Percentiles rank a stretch among this genome's conserved stretches.
These are phyloP conservation scores for Chrysina gloriosa DNA, from an alignment of 2,888 invertebrate species.

Conservation along the genomic window DNA sequence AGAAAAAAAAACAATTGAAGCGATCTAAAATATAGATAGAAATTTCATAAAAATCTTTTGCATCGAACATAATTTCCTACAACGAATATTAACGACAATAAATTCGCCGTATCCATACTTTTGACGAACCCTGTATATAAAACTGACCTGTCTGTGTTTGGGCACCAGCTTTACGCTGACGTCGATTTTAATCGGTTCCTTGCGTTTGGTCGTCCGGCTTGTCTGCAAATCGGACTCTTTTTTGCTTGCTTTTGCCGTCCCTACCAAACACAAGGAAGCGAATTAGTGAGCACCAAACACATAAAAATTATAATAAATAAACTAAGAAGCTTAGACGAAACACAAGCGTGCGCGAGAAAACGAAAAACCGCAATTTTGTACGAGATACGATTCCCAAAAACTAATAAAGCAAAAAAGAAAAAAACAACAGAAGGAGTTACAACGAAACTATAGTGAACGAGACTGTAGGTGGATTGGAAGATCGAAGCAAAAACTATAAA, in stretches of 20 bases:
- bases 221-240: slow-evolving; percentile 65
- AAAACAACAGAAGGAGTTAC: not conserved
- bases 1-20: too few relatives aligned
- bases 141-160: slow-evolving; percentile 68
- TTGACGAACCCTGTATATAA: not conserved
- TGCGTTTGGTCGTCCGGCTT: slow-evolving; percentile 66
- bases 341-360: too few relatives aligned
- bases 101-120: too few relatives aligned
- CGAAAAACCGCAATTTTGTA: too few relatives aligned
- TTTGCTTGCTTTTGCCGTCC: slow-evolving; percentile 63
- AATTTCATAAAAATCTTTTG: too few relatives aligned
- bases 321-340: too few relatives aligned
- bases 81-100: not conserved
- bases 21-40: too few relatives aligned
- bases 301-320: not conserved
- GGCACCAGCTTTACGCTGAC: slow-evolving; percentile 81
- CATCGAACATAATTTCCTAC: not conserved
- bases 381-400: too few relatives aligned
- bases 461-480: too few relatives aligned
- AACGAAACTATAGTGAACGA: too few relatives aligned
- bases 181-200: slow-evolving; percentile 82
- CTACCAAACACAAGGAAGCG: slow-evolving; percentile 63
- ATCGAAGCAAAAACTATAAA: too few relatives aligned
- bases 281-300: slow-evolving; percentile 30
- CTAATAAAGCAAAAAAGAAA: too few relatives aligned